phyloP scores from a whole-genome alignment of 2,888 invertebrate species.

The Lasioglossum malachurum region DNA sequence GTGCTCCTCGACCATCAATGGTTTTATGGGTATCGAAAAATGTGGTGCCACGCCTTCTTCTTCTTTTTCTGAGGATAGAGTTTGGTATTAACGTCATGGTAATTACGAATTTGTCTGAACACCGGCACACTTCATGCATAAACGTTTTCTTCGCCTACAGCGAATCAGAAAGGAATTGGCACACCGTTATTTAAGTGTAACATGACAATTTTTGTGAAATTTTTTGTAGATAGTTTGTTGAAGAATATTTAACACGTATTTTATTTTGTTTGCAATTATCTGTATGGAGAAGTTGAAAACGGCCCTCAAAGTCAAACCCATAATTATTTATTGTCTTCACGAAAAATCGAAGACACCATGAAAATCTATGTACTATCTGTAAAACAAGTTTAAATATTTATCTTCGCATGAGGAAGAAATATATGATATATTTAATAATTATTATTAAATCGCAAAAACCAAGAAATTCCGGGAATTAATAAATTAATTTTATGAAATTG shows the following conservation, averaged over 20 bases:
- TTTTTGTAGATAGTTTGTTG: neutral
- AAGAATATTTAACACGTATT: too few species aligned
- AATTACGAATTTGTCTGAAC: neutral
- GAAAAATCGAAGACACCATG: too few species aligned
- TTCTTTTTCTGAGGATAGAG: slow-evolving; percentile 87
- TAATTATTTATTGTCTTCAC: too few species aligned
- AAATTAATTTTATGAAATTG: too few species aligned
- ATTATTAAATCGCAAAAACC: too few species aligned
- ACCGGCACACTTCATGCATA: neutral
- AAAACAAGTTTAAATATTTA: too few species aligned
- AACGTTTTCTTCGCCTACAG: neutral
- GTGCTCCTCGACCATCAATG: slow-evolving; percentile 88
- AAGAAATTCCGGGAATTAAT: too few species aligned
- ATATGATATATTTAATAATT: neutral
- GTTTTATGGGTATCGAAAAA: slow-evolving; percentile 89
- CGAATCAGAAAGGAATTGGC: neutral
- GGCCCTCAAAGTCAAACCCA: too few species aligned
- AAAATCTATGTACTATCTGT: too few species aligned
- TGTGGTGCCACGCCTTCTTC: slow-evolving; percentile 89
- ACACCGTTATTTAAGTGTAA: neutral
- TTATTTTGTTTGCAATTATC: too few species aligned
- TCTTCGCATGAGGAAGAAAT: neutral
- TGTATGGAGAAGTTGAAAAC: too few species aligned
- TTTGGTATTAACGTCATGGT: neutral
- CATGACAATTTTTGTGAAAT: too few species aligned